Base-by-base conservation (phyloP, 1,140 invertebrate genomes). In the Plectrocnemia conspersa region DNA sequence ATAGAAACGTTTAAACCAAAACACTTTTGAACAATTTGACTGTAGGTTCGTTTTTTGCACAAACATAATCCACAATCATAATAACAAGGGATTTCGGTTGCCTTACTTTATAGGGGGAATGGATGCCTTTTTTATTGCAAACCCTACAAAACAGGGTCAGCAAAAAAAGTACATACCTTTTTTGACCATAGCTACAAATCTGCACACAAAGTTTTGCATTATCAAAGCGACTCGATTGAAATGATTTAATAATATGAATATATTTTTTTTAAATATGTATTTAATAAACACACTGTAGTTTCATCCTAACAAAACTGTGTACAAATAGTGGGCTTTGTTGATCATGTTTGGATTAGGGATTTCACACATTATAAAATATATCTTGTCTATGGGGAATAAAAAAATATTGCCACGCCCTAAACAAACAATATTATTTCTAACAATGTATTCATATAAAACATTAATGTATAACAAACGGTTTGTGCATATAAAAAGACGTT, bases 331-430 rank as follows among this genome's bases (percentile, higher is more conserved):
- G 35, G 47, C 33, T 50, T 50, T 50, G 33, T 50, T 38, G 23
- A 29, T 22, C 22, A 15, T 55, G 53, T 55, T 55, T 55, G 42
- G 42, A 40, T 55, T 47, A 18, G 44, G 53, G 53, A 55, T 55
- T 55, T 55, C 53, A 55, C 53, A 55, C 53, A 55, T 55, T 55
- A 55, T 55, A 47, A 55, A 55, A 47, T 55, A 55, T 32, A 54
- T 45, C 18, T 45, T 45, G 15, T 27, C 16, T 32, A n/a, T 33
- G 22, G 45, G 47, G 32, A 32, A 16, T 18, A 15, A 50, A 9
- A 38, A 38, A 38, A 16, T 16, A 7, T 6, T 16, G 15, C 5
- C 35, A 38, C 35, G 35, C 35, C 35, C 35, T 7, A 10, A 10
- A 38, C 18, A 38, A 38, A 38, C 11, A n/a, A n/a, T n/a, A n/a